Percentiles rank a stretch among this genome's conserved stretches.
Evolutionary conservation across 1,140 invertebrate species (phyloP).

Genomic region (Elymnias hypermnestra): DNA sequence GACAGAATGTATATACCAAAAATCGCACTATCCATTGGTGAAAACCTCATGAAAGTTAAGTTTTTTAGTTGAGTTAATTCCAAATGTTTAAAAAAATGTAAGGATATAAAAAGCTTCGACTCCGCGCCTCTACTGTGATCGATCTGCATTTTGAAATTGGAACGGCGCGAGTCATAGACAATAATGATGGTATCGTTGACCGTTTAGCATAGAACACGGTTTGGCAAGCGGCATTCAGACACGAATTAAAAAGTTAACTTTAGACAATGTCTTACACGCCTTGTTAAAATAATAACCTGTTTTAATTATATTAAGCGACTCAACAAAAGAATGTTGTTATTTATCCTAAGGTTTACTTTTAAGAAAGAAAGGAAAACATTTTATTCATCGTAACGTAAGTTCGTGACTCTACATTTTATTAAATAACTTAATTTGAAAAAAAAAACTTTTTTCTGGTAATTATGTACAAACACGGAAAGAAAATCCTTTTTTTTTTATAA

Average conservation of each 20-base stretch:
- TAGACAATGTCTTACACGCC: conserved; percentile 3
- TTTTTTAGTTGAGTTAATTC: background rate
- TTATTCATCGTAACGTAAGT: too few relatives aligned
- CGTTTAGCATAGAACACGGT: conserved; percentile 71
- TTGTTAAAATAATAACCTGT: conserved; percentile 6
- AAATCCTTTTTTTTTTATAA: too few relatives aligned
- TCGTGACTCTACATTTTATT: too few relatives aligned
- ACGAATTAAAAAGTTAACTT: conserved; percentile 3
- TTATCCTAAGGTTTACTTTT: too few relatives aligned
- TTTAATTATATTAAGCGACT: background rate
- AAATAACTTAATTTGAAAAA: too few relatives aligned
- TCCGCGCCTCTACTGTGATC: conserved; percentile 1
- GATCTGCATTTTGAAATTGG: conserved; percentile 68
- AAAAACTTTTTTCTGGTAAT: too few relatives aligned
- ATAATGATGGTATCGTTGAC: conserved; percentile 69
- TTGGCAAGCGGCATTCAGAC: conserved; percentile 35
- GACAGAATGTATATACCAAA: too few relatives aligned
- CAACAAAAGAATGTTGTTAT: background rate
- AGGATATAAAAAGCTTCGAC: background rate
- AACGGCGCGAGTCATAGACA: conserved; percentile 58
- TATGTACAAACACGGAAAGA: too few relatives aligned
- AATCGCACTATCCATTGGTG: too few relatives aligned
- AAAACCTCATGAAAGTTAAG: too few relatives aligned
- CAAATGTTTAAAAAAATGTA: background rate
- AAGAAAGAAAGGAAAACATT: too few relatives aligned